Evolutionary conservation across 2,888 invertebrate genomes (phyloP).

Genomic region (Cyrtodaria siliqua): DNA sequence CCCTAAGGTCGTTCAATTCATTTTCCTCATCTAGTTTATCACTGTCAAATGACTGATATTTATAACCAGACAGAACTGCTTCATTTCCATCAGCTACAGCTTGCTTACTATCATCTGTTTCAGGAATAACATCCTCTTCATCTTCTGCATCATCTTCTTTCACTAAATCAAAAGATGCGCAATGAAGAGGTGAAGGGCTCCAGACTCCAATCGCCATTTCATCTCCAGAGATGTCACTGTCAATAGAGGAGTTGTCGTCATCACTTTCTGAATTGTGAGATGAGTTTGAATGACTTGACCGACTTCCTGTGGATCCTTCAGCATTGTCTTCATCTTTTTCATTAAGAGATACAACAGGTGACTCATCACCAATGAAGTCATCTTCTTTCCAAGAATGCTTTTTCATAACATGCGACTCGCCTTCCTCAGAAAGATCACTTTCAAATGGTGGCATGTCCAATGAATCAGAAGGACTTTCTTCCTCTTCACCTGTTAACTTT

Average conservation of each 20-base stretch:
- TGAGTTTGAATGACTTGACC: not conserved
- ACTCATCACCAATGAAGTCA: too few relatives aligned
- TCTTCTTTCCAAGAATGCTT: not conserved
- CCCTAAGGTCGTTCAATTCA: conserved; percentile 27
- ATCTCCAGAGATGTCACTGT: conserved; percentile 57
- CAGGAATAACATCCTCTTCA: conserved; percentile 10
- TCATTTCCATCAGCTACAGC: conserved; percentile 5
- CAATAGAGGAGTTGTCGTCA: conserved; percentile 23
- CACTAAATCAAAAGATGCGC: not conserved
- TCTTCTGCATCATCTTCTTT: not conserved
- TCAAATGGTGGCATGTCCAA: conserved; percentile 8
- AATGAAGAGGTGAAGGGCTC: conserved; percentile 54
- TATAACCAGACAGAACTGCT: conserved; percentile 16
- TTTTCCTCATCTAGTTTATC: conserved; percentile 9
- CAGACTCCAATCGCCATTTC: conserved; percentile 42
- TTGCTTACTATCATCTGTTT: conserved; percentile 16
- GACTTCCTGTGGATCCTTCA: conserved; percentile 4
- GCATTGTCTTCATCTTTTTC: not conserved
- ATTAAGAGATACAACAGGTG: conserved; percentile 24
- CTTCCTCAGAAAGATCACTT: not conserved
- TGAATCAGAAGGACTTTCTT: not conserved
- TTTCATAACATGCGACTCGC: not conserved
- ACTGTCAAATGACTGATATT: conserved; percentile 14
- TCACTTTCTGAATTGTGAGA: conserved; percentile 31
- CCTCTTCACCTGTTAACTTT: conserved; percentile 37